Conservation (phyloP, 1,140 invertebrate species). For the Panagrolaimus sp. region DNA sequence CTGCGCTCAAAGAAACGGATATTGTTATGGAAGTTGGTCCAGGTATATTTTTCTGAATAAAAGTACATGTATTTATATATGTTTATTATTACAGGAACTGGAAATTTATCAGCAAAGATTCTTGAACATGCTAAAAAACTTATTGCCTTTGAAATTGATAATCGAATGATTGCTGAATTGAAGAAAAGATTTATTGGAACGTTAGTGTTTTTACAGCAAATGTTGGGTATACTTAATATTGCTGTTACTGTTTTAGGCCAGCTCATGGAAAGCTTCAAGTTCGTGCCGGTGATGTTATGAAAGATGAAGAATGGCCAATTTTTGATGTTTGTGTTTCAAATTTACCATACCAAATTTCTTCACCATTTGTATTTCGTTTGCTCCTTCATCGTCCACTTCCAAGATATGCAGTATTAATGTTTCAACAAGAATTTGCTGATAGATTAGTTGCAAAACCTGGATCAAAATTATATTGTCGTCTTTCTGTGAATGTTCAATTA, state of each 20-base stretch:
- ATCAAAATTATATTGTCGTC: slow-evolving; percentile 90
- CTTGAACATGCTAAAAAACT: slow-evolving; percentile 89
- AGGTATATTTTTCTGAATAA: too few relatives aligned
- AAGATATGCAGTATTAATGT: slow-evolving; percentile 94
- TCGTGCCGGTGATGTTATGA: slow-evolving; percentile 75
- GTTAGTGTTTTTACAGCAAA: slow-evolving; percentile 55
- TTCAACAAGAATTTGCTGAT: slow-evolving; percentile 96
- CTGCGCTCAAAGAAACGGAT: slow-evolving; percentile 83
- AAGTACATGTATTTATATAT: too few relatives aligned
- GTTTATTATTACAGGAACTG: too few relatives aligned
- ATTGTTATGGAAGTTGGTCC: slow-evolving; percentile 94
- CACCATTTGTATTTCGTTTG: slow-evolving; percentile 92
- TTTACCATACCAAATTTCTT: slow-evolving; percentile 94
- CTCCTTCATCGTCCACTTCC: slow-evolving; percentile 75
- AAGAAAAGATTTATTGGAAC: slow-evolving; percentile 91
- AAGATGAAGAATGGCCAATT: slow-evolving; percentile 78
- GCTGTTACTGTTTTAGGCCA: slow-evolving; percentile 63
- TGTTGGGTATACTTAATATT: too few relatives aligned
- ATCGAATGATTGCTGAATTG: slow-evolving; percentile 84
- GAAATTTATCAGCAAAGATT: slow-evolving; percentile 93
- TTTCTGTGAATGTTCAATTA: slow-evolving; percentile 93
- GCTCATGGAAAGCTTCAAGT: slow-evolving; percentile 85
- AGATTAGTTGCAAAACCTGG: slow-evolving; percentile 91
- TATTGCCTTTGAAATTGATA: slow-evolving; percentile 94
- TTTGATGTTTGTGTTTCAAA: slow-evolving; percentile 99